phyloP scores from a whole-genome alignment of 2,113 vertebrate genomes.

The Caretta caretta region DNA sequence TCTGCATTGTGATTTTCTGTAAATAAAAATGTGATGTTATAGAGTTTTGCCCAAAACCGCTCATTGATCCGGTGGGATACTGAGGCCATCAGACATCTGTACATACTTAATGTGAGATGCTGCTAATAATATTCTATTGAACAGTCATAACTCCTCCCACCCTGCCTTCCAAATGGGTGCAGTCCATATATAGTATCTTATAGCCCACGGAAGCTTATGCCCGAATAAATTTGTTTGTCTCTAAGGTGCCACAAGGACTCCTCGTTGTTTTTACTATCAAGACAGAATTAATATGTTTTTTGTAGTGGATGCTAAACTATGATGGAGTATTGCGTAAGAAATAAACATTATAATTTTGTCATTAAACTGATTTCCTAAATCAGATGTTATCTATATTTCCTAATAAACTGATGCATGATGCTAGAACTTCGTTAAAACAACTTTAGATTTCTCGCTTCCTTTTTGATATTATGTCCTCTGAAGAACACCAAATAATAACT shows the following conservation, averaged over 20 bases:
- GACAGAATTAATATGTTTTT: neutral
- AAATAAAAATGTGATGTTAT: too few relatives aligned
- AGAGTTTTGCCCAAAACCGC: too few relatives aligned
- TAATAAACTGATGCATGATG: fast-evolving
- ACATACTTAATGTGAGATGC: too few relatives aligned
- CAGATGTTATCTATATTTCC: neutral
- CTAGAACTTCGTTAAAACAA: neutral
- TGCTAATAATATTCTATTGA: too few relatives aligned
- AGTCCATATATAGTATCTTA: neutral
- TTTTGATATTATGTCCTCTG: neutral
- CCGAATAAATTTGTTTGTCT: too few relatives aligned
- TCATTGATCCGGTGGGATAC: too few relatives aligned
- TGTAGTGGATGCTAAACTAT: neutral
- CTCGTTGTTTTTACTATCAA: neutral
- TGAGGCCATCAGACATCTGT: too few relatives aligned
- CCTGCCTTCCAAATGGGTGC: neutral
- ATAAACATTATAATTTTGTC: neutral
- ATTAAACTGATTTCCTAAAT: neutral
- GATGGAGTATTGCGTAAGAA: neutral
- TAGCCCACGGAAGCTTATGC: too few relatives aligned
- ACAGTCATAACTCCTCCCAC: neutral
- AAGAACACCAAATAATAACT: neutral
- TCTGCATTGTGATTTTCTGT: too few relatives aligned
- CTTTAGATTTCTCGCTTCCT: neutral
- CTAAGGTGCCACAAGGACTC: too few relatives aligned